These are phyloP conservation scores for Columba guinea DNA, from an alignment of 2,797 vertebrate species.

Conservation along the genomic window DNA sequence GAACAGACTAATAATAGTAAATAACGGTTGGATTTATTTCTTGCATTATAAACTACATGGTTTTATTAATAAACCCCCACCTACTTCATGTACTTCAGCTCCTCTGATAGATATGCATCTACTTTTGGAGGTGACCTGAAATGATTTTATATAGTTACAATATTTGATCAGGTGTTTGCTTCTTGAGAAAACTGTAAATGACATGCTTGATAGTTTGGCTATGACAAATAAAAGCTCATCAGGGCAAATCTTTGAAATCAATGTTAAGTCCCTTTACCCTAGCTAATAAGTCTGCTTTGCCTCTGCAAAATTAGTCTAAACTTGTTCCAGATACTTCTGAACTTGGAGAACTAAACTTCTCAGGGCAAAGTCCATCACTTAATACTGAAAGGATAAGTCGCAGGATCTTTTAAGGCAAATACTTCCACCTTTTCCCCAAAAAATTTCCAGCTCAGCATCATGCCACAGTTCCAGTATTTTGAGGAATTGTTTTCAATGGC, in stretches of 20 bases:
- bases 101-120: not conserved
- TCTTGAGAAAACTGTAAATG: not conserved
- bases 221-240: not conserved
- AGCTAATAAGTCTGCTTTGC: not conserved
- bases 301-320: not conserved
- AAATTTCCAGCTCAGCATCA: not conserved
- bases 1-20: not conserved
- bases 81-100: not conserved
- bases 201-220: not conserved
- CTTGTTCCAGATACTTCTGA: not conserved
- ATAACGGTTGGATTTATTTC: not conserved
- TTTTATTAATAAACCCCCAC: not conserved
- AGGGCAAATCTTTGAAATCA: not conserved
- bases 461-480: not conserved
- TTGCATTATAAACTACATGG: not conserved
- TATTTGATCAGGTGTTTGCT: not conserved
- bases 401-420: not conserved
- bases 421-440: fast-evolving
- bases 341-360: not conserved
- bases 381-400: not conserved
- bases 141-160: not conserved
- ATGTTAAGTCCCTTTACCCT: not conserved
- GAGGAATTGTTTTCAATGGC: not conserved
- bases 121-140: not conserved
- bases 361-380: not conserved